Percentiles rank a stretch among this genome's conserved stretches.
Evolutionary conservation across 2,797 vertebrate genomes (phyloP).

Genomic region (Acanthiza pusilla): DNA sequence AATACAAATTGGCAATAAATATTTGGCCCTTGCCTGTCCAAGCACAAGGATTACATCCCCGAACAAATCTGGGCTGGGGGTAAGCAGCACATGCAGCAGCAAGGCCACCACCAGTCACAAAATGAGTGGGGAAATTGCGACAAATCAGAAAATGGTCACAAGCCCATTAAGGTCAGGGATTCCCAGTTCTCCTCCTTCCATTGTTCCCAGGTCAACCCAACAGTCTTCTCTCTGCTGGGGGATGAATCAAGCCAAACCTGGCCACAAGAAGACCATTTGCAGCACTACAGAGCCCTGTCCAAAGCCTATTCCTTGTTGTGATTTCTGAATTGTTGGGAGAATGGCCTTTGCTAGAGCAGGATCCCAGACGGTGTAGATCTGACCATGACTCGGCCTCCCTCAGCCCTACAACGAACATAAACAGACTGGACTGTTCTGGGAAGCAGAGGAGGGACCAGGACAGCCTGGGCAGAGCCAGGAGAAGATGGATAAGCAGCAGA

Average conservation of each 20-base stretch:
- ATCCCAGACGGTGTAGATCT: accelerated
- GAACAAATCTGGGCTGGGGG: background rate
- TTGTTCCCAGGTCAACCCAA: background rate
- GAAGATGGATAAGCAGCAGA: background rate
- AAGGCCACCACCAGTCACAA: background rate
- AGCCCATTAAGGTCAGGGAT: background rate
- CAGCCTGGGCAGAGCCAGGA: background rate
- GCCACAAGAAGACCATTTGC: background rate
- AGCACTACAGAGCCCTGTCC: background rate
- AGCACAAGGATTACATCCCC: background rate
- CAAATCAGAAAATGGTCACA: background rate
- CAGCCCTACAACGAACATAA: background rate
- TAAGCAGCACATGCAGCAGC: background rate
- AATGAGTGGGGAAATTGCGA: background rate
- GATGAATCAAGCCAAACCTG: background rate
- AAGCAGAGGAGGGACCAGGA: background rate
- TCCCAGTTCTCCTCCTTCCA: background rate
- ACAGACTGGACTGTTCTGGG: background rate
- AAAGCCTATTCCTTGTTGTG: background rate
- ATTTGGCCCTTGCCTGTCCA: background rate
- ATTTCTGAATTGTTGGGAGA: background rate
- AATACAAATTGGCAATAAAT: background rate
- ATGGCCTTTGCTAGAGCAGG: background rate
- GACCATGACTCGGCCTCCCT: background rate
- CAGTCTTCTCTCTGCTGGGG: no score